These are phyloP conservation scores for Anoplophora glabripennis DNA, from an alignment of 1,140 invertebrate genomes.

Conservation along the genomic window DNA sequence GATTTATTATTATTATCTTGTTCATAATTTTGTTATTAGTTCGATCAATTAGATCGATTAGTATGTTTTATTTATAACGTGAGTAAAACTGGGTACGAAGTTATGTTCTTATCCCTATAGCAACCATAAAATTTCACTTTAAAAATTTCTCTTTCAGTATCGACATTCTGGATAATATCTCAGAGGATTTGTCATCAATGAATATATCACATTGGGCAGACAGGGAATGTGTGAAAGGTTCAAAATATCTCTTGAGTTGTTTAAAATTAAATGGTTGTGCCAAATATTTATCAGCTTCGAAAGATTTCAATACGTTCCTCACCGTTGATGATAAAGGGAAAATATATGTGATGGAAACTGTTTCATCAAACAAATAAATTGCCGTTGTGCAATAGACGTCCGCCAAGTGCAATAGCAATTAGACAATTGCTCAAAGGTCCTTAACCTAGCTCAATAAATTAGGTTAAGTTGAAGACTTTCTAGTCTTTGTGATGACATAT, in stretches of 20 bases:
- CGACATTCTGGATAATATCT: slow-evolving; percentile 1
- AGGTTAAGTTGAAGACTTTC: too few species aligned
- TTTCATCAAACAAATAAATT: background rate
- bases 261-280: slow-evolving; percentile 20
- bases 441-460: slow-evolving; percentile 6
- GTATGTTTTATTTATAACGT: too few species aligned
- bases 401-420: slow-evolving; percentile 1
- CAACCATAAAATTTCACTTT: too few species aligned
- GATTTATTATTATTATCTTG: too few species aligned
- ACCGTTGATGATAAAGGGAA: slow-evolving; percentile 23
- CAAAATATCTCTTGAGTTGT: slow-evolving; percentile 16
- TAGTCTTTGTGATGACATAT: too few species aligned
- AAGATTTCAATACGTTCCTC: slow-evolving; percentile 27
- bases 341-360: slow-evolving; percentile 28
- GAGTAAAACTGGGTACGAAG: too few species aligned
- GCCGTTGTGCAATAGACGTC: background rate
- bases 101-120: too few species aligned
- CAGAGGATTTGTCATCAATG: background rate
- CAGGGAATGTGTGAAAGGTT: slow-evolving; percentile 6
- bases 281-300: slow-evolving; percentile 23
- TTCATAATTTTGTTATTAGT: too few species aligned
- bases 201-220: slow-evolving; percentile 15
- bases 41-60: too few species aligned
- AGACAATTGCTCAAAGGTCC: background rate
- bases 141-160: slow-evolving; percentile 9